Evolutionary conservation across 1,140 invertebrate genomes (phyloP).

Genomic region (Macrotrachela quadricornifera): DNA sequence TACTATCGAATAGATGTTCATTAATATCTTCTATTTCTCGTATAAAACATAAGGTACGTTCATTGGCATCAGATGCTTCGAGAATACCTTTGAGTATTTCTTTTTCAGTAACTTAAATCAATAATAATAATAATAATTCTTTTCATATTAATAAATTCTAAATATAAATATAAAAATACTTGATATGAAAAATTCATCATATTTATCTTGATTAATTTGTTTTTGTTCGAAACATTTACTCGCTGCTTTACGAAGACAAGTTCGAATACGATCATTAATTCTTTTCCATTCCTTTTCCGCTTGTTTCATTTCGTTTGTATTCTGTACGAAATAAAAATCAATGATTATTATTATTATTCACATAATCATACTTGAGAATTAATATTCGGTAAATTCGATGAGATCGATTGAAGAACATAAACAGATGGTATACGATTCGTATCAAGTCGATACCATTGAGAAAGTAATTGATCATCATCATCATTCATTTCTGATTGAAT

Average conservation of each 20-base stretch:
- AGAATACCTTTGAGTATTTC: conserved; percentile 7
- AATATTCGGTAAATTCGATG: too few species aligned
- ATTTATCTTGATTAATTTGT: not conserved
- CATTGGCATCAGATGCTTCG: not conserved
- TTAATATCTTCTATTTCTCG: conserved; percentile 4
- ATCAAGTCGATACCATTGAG: too few species aligned
- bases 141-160: not conserved
- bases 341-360: too few species aligned
- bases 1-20: not conserved
- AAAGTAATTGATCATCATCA: too few species aligned
- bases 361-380: too few species aligned
- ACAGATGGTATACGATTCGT: conserved; percentile 14
- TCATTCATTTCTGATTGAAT: too few species aligned
- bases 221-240: conserved; percentile 3
- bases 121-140: not conserved
- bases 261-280: too few species aligned
- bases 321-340: too few species aligned
- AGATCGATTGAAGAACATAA: conserved; percentile 17
- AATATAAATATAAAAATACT: not conserved
- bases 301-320: too few species aligned
- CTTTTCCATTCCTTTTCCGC: too few species aligned
- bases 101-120: conserved; percentile 5
- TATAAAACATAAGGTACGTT: not conserved
- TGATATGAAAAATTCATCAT: conserved; percentile 1
- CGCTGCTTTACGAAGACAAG: not conserved